Evolutionary conservation across 1,140 invertebrate genomes (phyloP).

Genomic region (Cotesia typhae): DNA sequence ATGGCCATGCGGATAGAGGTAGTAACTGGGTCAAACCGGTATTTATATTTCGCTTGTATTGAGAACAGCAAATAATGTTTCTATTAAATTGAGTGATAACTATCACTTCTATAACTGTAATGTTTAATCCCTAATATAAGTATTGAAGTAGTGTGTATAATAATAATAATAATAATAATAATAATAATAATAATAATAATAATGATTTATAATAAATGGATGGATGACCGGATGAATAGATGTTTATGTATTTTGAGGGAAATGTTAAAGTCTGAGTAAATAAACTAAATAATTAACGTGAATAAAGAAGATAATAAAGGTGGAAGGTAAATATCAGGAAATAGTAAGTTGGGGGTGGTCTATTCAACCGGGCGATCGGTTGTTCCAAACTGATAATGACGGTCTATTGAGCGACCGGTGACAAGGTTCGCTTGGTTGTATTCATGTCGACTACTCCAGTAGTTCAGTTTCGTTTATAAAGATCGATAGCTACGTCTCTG

Average conservation of each 20-base stretch:
- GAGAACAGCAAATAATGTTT: constrained; percentile 33
- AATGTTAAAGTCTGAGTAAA: background rate
- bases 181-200: background rate
- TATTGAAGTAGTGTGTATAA: background rate
- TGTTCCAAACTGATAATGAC: background rate
- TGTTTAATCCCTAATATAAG: no score
- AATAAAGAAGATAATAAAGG: no score
- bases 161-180: background rate
- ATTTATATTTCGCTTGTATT: constrained; percentile 41
- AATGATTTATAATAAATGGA: background rate
- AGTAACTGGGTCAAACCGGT: constrained; percentile 42
- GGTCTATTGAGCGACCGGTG: background rate
- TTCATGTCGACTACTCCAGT: no score
- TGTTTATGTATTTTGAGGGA: background rate
- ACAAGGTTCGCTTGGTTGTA: constrained; percentile 8
- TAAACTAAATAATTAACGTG: no score
- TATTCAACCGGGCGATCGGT: no score
- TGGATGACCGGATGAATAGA: no score
- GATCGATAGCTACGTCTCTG: no score
- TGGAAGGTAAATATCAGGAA: no score
- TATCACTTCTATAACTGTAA: background rate
- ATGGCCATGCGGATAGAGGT: constrained; percentile 38
- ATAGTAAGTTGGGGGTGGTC: no score
- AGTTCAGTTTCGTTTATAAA: no score
- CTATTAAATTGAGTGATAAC: constrained; percentile 21